Base-by-base conservation (phyloP, 2,888 invertebrate genomes). In the Metalampra italica region DNA sequence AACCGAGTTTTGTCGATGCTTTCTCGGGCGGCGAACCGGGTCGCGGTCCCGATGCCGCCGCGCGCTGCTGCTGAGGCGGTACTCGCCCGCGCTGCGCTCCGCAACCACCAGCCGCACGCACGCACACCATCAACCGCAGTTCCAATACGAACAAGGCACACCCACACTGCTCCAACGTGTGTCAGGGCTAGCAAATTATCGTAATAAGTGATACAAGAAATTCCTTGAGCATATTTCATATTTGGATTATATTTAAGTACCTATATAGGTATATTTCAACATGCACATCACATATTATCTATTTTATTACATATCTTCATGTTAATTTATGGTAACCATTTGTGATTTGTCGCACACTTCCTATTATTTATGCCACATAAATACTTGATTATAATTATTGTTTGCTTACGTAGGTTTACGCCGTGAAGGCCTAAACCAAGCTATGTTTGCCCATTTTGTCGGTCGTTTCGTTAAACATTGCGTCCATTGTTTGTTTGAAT, bases 1-100 rank as follows among this genome's bases (percentile, higher is more conserved):
- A 88, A 88, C 89, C 89, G 89, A 82, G 86, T 86, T 89, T 86
- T 82, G 84, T 81, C 83, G 87, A 84, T 89, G 89, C 89, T 89
- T 89, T 89, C 89, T 88, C 89, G 85, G 74, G 80, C 80, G 82
- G 74, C 78, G 79, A 88, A 88, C 82, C 88, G 78, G 88, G 89
- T 89, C 89, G 88, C 82, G 88, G 78, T 82, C 88, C 86, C 87
- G 84, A 83, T 87, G 86, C 73, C 74, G 71, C 67, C 62, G 86
- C 72, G 74, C 70, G 67, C 63, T 71, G 67, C 63, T 71, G 75
- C 74, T 73, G 78, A 66, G 75, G 70, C 73, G 71, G 65, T 66
- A 37, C 49, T 7, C 7, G 13, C n/a, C 9, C 29, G 32, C 11
- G 32, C 12, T 49, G 53, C 47, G 58, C 52, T 2, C 32, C 64